These are phyloP conservation scores for Ophraella communa DNA, from an alignment of 2,888 invertebrate genomes.

Conservation along the genomic window DNA sequence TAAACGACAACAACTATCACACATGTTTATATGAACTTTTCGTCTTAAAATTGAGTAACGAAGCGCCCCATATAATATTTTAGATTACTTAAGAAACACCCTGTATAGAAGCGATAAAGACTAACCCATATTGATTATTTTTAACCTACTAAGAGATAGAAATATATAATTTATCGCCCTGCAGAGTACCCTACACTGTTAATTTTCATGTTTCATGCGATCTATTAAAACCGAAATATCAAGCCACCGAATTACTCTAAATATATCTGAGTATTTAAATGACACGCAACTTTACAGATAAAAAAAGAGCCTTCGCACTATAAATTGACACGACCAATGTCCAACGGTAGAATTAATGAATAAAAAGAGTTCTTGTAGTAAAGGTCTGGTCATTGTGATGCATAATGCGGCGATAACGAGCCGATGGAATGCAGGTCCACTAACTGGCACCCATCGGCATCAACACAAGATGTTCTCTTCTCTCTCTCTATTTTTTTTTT, in stretches of 20 bases:
- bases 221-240: neutral
- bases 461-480: slow-evolving; percentile 14
- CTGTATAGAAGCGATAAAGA: too few relatives aligned
- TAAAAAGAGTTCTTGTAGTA: slow-evolving; percentile 24
- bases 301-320: slow-evolving; percentile 12
- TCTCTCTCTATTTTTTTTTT: too few relatives aligned
- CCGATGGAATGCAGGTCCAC: slow-evolving; percentile 38
- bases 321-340: slow-evolving; percentile 4
- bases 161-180: too few relatives aligned
- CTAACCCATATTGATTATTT: too few relatives aligned
- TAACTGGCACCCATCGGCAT: slow-evolving; percentile 25
- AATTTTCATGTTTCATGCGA: neutral
- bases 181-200: too few relatives aligned
- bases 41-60: too few relatives aligned
- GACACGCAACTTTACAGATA: neutral
- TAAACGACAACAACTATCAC: too few relatives aligned
- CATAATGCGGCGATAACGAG: slow-evolving; percentile 45
- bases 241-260: neutral
- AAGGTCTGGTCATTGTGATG: slow-evolving; percentile 33
- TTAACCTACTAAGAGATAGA: too few relatives aligned
- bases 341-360: slow-evolving; percentile 34
- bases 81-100: too few relatives aligned
- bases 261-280: neutral
- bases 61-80: too few relatives aligned
- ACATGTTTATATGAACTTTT: too few relatives aligned